Base-by-base conservation (phyloP, 2,888 invertebrate species). In the Lingula anatina region DNA sequence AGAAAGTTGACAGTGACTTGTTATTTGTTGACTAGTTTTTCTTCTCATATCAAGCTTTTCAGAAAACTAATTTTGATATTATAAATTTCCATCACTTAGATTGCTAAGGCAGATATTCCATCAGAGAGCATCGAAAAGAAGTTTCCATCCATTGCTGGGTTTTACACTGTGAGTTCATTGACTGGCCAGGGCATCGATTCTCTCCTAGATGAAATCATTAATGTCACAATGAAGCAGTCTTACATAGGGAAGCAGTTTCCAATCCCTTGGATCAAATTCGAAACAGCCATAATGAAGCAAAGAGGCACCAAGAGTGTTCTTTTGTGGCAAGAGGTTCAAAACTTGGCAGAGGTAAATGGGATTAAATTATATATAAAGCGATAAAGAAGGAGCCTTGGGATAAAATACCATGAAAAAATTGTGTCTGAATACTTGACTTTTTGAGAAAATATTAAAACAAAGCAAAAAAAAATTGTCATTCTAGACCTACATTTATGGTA, bases 201-300 rank as follows among this genome's bases (percentile, higher is more conserved):
- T 3, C 54, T 76, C 40, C 55, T 59, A 26, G 43, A 61, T 2
- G 51, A 56, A 2, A 55, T 76, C n/a, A 53, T 70, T 9, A 50
- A 60, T 2, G 55, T 65, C 12, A 66, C 75, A 12, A 54, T 73
- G 31, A 53, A 60, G 45, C 69, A 76, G 62, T 68, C 71, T 40
- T 76, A 76, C 55, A 75, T 76, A 70, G 73, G 71, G 2, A 75
- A 76, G 54, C 61, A 60, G 44, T 69, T 76, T n/a, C 76, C 76
- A 2, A 65, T 73, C 46, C 73, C 66, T 2, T 75, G 73, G 73
- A 61, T 76, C 1, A 63, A 61, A 23, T 54, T 75, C 44, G 76
- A 76, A 55, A 60, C 60, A 49, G 45, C 55, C 25, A 60, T 76
- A 18, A 55, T 66, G 9, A 50, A 54, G 62, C 65, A 31, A 31